phyloP scores from a whole-genome alignment of 2,113 vertebrate genomes.

The Vulpes lagopus region DNA sequence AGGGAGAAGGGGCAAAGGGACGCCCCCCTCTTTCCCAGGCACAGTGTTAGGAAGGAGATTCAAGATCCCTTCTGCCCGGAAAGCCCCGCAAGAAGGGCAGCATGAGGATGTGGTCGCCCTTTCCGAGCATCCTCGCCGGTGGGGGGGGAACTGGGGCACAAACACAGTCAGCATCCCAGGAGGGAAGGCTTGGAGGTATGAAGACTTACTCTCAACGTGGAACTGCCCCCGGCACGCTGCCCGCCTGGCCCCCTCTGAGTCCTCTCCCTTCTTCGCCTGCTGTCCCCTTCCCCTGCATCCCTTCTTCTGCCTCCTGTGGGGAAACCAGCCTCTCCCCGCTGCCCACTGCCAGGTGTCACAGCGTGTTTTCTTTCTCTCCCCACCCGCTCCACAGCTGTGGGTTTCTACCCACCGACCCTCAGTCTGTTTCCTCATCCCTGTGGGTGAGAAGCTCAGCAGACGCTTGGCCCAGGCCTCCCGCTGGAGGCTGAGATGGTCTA shows the following conservation, averaged over 20 bases:
- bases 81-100: not conserved
- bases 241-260: not conserved
- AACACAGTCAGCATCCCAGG: not conserved
- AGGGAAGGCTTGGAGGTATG: not conserved
- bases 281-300: not conserved
- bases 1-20: not conserved
- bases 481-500: not conserved
- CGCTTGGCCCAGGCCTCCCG: not conserved
- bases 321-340: not conserved
- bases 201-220: not conserved
- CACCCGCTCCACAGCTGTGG: not conserved
- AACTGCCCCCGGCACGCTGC: accelerated
- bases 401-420: not conserved
- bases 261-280: not conserved
- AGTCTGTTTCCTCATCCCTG: not conserved
- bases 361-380: not conserved
- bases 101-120: not conserved
- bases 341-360: not conserved
- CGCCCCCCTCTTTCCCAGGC: not conserved
- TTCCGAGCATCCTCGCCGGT: not conserved
- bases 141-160: not conserved
- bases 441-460: not conserved
- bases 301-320: not conserved
- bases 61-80: not conserved
- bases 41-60: not conserved